Base-by-base conservation (phyloP, 2,797 vertebrate genomes). In the Xenentodon cancila region DNA sequence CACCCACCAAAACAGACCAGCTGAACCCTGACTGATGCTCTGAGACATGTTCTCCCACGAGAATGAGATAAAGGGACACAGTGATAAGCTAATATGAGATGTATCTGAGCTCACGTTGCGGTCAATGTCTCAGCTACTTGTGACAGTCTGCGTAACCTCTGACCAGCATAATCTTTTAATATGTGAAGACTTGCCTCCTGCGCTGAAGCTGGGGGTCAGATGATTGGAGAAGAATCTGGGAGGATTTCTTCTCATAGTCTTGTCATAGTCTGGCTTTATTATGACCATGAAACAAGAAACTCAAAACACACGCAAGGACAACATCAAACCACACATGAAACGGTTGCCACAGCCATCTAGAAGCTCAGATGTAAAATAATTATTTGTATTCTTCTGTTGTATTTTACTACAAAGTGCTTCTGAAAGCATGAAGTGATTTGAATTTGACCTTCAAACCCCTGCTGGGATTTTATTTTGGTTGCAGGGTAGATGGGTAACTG, bases 81-180 rank as follows among this genome's bases (percentile, higher is more conserved):
- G 44, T 3, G 6, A 74, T 51, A 76, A 86, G 66, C 73, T 79
- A 75, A 82, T 77, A 84, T 57, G 70, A 74, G 77, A 64, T 49
- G 53, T 76, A 64, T 71, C 67, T 55, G 8, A 13, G n/a, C 68
- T 81, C 53, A 50, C 58, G 51, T 64, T 71, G 67, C 69, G 79
- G 75, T 79, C 80, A 65, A 59, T 73, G 77, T 87, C 79, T 82
- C 80, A 57, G 71, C 85, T 78, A 81, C 82, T 85, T 84, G 87
- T 88, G 84, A 89, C 89, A 89, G 85, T 86, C 90, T 94, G 89
- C 87, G 79, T 85, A 91, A 91, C 87, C 89, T 92, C 90, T 93
- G 92, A 94, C 92, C 90, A 59, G 73, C 74, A 91, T 91, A 89
- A 88, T 93, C 91, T 92, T 83, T 92, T 89, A 93, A 93, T 94